Percentiles rank a stretch among this genome's conserved stretches.
Evolutionary conservation across 2,113 vertebrate genomes (phyloP).

Genomic region (Xenotilapia flavipinnis): DNA sequence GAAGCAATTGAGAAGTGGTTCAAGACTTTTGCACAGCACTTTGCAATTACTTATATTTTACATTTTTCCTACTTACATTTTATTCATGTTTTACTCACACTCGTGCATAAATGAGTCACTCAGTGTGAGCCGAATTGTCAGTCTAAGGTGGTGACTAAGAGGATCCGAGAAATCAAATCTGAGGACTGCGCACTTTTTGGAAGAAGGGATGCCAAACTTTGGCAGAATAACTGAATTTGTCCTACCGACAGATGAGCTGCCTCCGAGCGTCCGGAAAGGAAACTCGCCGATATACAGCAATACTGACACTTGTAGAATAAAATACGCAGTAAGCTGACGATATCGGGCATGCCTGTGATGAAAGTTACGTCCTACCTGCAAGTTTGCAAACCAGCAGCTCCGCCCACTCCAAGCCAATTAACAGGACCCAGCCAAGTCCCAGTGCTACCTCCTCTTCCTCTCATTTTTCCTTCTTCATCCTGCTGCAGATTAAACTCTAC

Average conservation of each 20-base stretch:
- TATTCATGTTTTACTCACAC: neutral
- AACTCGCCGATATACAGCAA: neutral
- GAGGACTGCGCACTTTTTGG: neutral
- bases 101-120: neutral
- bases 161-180: rapidly evolving
- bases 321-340: rapidly evolving
- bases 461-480: neutral
- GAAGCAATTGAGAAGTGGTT: neutral
- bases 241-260: neutral
- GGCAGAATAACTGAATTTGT: neutral
- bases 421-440: neutral
- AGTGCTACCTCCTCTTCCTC: neutral
- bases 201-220: neutral
- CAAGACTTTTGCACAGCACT: neutral
- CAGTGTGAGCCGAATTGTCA: neutral
- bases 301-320: rapidly evolving
- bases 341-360: neutral
- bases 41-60: neutral
- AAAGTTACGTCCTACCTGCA: neutral
- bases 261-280: neutral
- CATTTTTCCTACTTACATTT: neutral
- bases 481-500: neutral
- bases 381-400: neutral
- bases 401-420: neutral
- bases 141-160: neutral